Evolutionary conservation across 1,140 invertebrate species (phyloP).

Genomic region (Drosophila nebulosa): DNA sequence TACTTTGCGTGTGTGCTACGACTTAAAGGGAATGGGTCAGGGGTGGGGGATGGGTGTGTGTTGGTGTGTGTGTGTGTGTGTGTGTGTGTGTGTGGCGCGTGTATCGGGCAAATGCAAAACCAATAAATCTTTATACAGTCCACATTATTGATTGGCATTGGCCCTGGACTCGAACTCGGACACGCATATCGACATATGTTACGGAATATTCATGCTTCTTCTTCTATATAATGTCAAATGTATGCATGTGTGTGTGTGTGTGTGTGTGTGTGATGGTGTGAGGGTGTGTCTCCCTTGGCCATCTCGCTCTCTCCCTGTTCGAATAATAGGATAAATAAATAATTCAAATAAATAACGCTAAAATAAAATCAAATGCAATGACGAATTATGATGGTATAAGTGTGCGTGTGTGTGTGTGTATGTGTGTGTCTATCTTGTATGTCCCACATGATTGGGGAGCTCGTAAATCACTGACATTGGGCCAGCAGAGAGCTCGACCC

Average conservation of each 20-base stretch:
- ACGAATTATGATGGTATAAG: conserved; percentile 67
- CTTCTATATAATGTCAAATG: conserved; percentile 42
- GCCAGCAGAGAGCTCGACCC: conserved; percentile 38
- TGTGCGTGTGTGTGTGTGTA: conserved; percentile 8
- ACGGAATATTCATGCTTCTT: conserved; percentile 45
- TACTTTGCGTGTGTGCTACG: not conserved
- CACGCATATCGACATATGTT: conserved; percentile 74
- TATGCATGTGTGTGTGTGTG: conserved; percentile 7
- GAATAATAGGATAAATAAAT: conserved; percentile 74
- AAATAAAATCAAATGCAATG: conserved; percentile 78
- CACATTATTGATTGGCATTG: conserved; percentile 76
- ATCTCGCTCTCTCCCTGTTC: not conserved
- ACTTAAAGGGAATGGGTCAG: not conserved
- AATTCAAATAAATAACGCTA: conserved; percentile 76
- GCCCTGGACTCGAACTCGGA: conserved; percentile 13
- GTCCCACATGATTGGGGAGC: conserved; percentile 66
- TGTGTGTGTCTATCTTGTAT: conserved; percentile 24
- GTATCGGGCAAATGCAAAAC: conserved; percentile 54
- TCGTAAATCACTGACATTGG: conserved; percentile 73
- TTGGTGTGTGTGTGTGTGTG: conserved; percentile 3
- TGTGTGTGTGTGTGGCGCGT: conserved; percentile 19
- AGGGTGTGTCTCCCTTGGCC: not conserved
- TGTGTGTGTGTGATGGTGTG: conserved; percentile 17
- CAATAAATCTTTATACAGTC: conserved; percentile 80
- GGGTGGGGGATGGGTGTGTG: not conserved